Evolutionary conservation across 2,797 vertebrate species (phyloP).

Genomic region (Heliangelus exortis): DNA sequence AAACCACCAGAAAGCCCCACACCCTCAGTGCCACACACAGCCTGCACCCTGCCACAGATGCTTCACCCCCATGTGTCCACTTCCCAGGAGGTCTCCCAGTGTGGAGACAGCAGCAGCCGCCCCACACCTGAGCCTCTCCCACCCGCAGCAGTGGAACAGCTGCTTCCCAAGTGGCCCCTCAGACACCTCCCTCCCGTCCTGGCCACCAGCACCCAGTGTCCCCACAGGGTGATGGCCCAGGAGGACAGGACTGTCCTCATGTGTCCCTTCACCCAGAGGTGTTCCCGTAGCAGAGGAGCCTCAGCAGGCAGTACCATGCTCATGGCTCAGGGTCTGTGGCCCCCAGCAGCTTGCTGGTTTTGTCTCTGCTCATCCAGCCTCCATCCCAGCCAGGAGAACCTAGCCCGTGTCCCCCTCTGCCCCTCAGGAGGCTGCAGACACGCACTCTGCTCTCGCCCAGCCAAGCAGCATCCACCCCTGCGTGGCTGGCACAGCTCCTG

Average conservation of each 20-base stretch:
- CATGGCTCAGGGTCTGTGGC: not conserved
- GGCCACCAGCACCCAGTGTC: too few species aligned
- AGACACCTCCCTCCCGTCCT: too few species aligned
- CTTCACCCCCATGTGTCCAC: not conserved
- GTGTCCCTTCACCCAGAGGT: too few species aligned
- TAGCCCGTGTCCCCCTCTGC: not conserved
- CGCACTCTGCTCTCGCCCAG: not conserved
- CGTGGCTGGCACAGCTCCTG: fast-evolving
- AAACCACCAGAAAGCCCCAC: not conserved
- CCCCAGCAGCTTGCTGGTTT: not conserved
- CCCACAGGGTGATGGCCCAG: too few species aligned
- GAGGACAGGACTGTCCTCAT: too few species aligned
- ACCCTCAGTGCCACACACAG: fast-evolving
- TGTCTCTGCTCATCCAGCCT: not conserved
- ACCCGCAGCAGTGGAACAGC: too few species aligned
- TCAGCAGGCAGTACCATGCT: not conserved
- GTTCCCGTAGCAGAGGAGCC: not conserved
- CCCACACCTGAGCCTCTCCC: too few species aligned
- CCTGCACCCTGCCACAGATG: not conserved
- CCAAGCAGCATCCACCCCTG: not conserved
- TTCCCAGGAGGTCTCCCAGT: too few species aligned
- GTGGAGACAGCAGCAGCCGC: not conserved
- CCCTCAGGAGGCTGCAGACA: not conserved
- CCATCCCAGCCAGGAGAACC: not conserved
- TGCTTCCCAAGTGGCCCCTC: too few species aligned